phyloP scores from a whole-genome alignment of 2,888 invertebrate genomes.

The Leptinotarsa haldemani region DNA sequence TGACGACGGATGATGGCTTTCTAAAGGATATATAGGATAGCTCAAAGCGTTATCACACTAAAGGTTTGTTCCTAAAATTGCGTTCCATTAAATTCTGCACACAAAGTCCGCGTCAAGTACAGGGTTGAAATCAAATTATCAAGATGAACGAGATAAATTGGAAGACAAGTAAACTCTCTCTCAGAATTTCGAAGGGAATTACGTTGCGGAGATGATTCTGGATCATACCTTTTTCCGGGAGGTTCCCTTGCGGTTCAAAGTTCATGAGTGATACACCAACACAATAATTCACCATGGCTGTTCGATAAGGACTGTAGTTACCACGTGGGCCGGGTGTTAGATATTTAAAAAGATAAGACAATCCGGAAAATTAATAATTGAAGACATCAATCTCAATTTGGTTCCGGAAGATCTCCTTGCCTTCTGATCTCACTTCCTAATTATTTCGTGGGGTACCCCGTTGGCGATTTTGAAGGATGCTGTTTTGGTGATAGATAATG shows the following conservation, averaged over 20 bases:
- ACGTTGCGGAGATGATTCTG: not conserved
- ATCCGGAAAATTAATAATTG: too few relatives aligned
- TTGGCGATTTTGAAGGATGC: too few relatives aligned
- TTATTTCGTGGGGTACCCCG: too few relatives aligned
- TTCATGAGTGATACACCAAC: not conserved
- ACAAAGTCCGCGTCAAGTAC: conserved; percentile 22
- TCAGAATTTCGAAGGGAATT: not conserved
- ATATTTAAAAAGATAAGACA: too few relatives aligned
- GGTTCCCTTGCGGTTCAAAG: not conserved
- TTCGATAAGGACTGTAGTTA: too few relatives aligned
- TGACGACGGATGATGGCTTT: conserved; percentile 35
- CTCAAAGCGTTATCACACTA: conserved; percentile 23
- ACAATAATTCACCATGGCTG: too few relatives aligned
- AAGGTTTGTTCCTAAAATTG: conserved; percentile 30
- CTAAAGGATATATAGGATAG: conserved; percentile 23
- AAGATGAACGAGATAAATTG: conserved; percentile 23
- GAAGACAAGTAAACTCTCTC: conserved; percentile 17
- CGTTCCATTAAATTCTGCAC: conserved; percentile 19
- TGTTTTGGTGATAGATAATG: too few relatives aligned
- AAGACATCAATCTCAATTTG: too few relatives aligned
- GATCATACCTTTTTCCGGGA: not conserved
- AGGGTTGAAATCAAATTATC: conserved; percentile 32
- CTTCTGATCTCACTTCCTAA: too few relatives aligned
- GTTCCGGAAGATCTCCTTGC: too few relatives aligned
- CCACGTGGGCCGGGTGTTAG: too few relatives aligned